Percentiles rank a stretch among this genome's conserved stretches.
Evolutionary conservation across 2,888 invertebrate species (phyloP).

Genomic region (Corbicula japonica): DNA sequence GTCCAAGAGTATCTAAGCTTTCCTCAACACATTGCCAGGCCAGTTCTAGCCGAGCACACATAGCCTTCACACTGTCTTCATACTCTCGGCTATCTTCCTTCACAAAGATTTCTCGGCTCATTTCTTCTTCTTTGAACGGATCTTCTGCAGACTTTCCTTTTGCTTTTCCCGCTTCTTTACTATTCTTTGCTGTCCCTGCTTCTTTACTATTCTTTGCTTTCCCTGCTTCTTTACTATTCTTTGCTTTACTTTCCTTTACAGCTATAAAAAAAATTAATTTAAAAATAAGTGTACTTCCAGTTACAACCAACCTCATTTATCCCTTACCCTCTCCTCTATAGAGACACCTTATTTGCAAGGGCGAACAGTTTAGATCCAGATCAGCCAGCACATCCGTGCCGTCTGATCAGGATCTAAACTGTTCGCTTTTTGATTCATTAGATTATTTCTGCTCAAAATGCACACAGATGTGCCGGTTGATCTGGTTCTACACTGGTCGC

Average conservation of each 20-base stretch:
- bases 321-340: too few species aligned
- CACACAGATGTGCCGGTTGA: too few species aligned
- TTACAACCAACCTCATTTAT: too few species aligned
- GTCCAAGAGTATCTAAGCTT: constrained; percentile 28
- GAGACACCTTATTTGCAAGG: too few species aligned
- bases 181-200: not conserved
- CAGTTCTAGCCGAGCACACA: constrained; percentile 33
- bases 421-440: too few species aligned
- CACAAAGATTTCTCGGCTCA: constrained; percentile 1
- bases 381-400: too few species aligned
- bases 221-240: not conserved
- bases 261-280: too few species aligned
- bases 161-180: not conserved
- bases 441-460: too few species aligned
- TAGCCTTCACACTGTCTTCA: constrained; percentile 21
- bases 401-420: too few species aligned
- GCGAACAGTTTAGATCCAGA: too few species aligned
- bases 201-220: not conserved
- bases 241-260: not conserved
- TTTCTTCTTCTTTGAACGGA: not conserved
- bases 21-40: constrained; percentile 60
- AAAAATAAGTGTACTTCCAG: too few species aligned
- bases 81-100: constrained; percentile 2
- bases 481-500: too few species aligned
- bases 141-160: not conserved